Evolutionary conservation across 2,113 vertebrate species (phyloP).

Genomic region (Cacatua alba): DNA sequence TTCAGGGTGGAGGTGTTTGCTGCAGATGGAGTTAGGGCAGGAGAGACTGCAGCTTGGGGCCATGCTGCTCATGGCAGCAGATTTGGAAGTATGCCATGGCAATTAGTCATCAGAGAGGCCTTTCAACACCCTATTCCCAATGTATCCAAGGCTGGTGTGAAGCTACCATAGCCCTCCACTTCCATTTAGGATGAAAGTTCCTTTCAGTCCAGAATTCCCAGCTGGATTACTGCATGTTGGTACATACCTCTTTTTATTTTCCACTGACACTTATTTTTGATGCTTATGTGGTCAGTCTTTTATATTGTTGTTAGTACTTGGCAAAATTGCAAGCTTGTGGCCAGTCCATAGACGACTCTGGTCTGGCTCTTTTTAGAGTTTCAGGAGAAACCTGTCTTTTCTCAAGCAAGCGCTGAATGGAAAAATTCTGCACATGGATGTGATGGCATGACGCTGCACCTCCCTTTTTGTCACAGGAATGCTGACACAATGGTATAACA

Average conservation of each 20-base stretch:
- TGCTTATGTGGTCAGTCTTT: not conserved
- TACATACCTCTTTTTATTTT: not conserved
- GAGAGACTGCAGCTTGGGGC: not conserved
- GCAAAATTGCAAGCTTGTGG: not conserved
- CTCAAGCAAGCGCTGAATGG: not conserved
- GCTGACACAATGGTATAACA: not conserved
- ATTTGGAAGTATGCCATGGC: fast-evolving
- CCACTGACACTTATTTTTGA: not conserved
- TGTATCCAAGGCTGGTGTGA: not conserved
- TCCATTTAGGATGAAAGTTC: not conserved
- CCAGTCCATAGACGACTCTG: not conserved
- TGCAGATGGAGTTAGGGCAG: not conserved
- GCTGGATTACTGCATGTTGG: fast-evolving
- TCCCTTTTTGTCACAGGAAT: not conserved
- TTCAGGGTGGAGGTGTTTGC: not conserved
- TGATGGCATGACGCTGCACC: not conserved
- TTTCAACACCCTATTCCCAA: not conserved
- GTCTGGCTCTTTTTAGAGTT: not conserved
- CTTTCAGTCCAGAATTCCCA: not conserved
- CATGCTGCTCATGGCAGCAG: not conserved
- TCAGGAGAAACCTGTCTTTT: not conserved
- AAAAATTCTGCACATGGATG: not conserved
- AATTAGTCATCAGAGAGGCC: not conserved
- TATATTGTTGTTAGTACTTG: not conserved
- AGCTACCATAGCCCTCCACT: not conserved